A percentile compares a stretch with the other conserved stretches of the same genome.
Conservation (phyloP, 2,888 invertebrate genomes). For the Brachyopa scutellaris region DNA sequence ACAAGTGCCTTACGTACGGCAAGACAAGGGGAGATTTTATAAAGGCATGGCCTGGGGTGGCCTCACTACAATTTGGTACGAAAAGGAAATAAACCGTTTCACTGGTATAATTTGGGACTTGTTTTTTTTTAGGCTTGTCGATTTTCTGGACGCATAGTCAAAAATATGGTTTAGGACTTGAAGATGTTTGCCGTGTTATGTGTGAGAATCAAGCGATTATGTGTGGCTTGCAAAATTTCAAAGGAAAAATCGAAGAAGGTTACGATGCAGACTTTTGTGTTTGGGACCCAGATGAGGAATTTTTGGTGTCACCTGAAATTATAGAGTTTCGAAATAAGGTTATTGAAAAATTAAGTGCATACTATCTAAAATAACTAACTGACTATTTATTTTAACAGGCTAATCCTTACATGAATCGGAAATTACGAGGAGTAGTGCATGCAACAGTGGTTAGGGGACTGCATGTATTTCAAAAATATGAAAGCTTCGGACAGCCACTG, state of each 20-base stretch:
- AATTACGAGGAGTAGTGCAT: constrained; percentile 85
- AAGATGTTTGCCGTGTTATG: constrained; percentile 84
- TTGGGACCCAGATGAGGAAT: constrained; percentile 86
- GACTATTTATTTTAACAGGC: constrained; percentile 81
- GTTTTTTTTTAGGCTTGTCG: constrained; percentile 83
- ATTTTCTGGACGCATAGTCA: constrained; percentile 87
- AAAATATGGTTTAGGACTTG: constrained; percentile 83
- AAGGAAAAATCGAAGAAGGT: constrained; percentile 85
- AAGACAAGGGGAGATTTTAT: constrained; percentile 84
- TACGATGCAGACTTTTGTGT: constrained; percentile 88
- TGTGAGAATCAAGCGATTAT: constrained; percentile 85
- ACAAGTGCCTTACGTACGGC: constrained; percentile 82
- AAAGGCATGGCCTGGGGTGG: constrained; percentile 89
- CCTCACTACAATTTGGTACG: constrained; percentile 87
- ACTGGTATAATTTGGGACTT: background rate
- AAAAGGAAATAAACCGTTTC: background rate
- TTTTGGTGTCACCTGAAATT: constrained; percentile 83
- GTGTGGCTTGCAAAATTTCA: constrained; percentile 84
- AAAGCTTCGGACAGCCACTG: constrained; percentile 80
- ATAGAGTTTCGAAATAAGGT: constrained; percentile 88
- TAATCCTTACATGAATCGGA: constrained; percentile 86
- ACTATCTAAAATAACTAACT: background rate
- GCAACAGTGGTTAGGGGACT: constrained; percentile 86
- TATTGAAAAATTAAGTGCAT: constrained; percentile 46
- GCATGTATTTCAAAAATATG: constrained; percentile 83